These are phyloP conservation scores for Phenganax stokvisi DNA, from an alignment of 92 coral and sea anemone species.

Conservation along the genomic window DNA sequence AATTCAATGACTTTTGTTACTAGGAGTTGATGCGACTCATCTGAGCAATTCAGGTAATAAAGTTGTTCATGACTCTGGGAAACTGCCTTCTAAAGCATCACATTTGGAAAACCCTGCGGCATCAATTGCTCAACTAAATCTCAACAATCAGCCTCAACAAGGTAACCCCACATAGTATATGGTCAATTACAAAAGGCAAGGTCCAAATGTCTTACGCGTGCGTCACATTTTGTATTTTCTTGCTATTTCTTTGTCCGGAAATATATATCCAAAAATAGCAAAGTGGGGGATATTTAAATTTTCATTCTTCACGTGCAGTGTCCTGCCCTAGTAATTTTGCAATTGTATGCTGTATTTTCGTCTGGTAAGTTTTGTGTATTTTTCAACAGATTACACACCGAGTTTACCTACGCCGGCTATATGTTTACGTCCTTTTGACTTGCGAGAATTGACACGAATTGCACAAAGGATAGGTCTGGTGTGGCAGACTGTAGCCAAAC, in stretches of 20 bases:
- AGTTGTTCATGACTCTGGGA: neutral
- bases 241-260: no score
- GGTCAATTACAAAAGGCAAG: no score
- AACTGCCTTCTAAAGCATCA: neutral
- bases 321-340: neutral
- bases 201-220: no score
- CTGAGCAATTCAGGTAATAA: no score
- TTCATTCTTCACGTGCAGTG: no score
- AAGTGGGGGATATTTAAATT: no score
- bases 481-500: conserved; percentile 30
- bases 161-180: neutral
- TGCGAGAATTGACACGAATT: conserved; percentile 14
- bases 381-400: conserved; percentile 4
- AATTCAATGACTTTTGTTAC: no score
- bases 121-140: neutral
- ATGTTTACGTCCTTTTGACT: neutral
- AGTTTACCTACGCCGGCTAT: neutral
- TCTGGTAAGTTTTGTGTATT: neutral
- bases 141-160: neutral
- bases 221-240: no score
- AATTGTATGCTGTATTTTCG: neutral
- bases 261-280: no score
- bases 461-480: conserved; percentile 9
- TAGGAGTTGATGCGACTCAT: no score
- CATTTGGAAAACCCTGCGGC: neutral